Conservation (phyloP, 2,888 invertebrate genomes). For the Sialis fuliginosa region DNA sequence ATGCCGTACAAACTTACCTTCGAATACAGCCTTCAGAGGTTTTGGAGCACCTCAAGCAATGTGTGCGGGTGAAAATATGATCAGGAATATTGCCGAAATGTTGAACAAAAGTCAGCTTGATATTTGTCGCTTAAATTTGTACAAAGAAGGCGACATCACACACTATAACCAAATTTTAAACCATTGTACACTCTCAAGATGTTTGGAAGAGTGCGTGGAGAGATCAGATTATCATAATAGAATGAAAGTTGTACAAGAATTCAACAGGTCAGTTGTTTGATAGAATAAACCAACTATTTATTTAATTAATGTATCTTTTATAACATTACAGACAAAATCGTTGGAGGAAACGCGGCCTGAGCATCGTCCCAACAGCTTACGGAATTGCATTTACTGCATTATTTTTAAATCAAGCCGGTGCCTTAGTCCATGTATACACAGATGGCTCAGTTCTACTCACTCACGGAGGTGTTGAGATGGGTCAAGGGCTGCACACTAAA, state of each 20-base stretch:
- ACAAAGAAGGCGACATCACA: slow-evolving; percentile 56
- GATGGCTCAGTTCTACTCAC: slow-evolving; percentile 79
- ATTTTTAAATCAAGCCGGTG: slow-evolving; percentile 72
- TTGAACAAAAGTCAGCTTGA: slow-evolving; percentile 44
- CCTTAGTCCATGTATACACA: slow-evolving; percentile 65
- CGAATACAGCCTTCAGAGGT: slow-evolving; percentile 86
- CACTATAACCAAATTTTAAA: slow-evolving; percentile 58
- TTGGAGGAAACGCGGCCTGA: slow-evolving; percentile 75
- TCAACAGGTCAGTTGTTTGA: slow-evolving; percentile 41
- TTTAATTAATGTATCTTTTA: background rate
- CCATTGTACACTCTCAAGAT: slow-evolving; percentile 51
- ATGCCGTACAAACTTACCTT: slow-evolving; percentile 79
- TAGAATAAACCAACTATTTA: background rate
- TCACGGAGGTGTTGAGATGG: slow-evolving; percentile 92
- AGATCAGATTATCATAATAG: slow-evolving; percentile 46
- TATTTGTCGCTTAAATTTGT: slow-evolving; percentile 58
- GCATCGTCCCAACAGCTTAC: slow-evolving; percentile 67
- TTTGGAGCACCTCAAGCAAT: slow-evolving; percentile 87
- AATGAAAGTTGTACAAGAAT: slow-evolving; percentile 38
- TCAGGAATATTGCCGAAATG: slow-evolving; percentile 55
- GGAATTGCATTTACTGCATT: slow-evolving; percentile 65
- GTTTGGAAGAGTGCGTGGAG: slow-evolving; percentile 61
- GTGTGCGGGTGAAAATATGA: slow-evolving; percentile 65
- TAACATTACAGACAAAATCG: slow-evolving; percentile 42
- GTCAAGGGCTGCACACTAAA: slow-evolving; percentile 91